Evolutionary conservation across 2,888 invertebrate species (phyloP).

Genomic region (Auanema freiburgensis): DNA sequence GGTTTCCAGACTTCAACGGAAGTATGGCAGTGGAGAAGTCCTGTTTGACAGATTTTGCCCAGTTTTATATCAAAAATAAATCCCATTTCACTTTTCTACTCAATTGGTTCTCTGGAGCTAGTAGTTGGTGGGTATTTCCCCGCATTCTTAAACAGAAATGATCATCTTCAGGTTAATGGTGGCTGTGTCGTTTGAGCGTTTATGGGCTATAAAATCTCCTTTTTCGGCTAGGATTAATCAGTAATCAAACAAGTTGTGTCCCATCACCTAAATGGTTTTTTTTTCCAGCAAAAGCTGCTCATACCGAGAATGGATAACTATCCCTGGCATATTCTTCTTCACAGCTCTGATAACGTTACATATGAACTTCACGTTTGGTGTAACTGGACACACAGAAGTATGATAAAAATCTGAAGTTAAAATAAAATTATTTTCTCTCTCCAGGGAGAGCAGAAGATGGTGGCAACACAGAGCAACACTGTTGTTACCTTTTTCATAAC

Average conservation of each 20-base stretch:
- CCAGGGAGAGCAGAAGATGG: slow-evolving; percentile 18
- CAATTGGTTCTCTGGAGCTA: slow-evolving; percentile 46
- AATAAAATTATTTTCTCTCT: slow-evolving; percentile 4
- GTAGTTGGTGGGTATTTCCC: slow-evolving; percentile 44
- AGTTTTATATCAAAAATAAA: slow-evolving; percentile 35
- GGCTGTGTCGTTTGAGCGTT: slow-evolving; percentile 46
- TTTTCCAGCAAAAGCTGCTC: slow-evolving; percentile 10
- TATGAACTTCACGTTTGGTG: slow-evolving; percentile 34
- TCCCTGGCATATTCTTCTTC: slow-evolving; percentile 31
- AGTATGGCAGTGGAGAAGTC: too few relatives aligned
- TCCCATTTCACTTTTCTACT: slow-evolving; percentile 39
- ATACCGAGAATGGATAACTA: slow-evolving; percentile 23
- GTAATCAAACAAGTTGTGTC: slow-evolving; percentile 18
- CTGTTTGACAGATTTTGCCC: slow-evolving; percentile 31
- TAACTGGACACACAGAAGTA: slow-evolving; percentile 22
- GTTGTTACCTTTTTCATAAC: slow-evolving; percentile 15
- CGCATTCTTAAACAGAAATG: too few relatives aligned
- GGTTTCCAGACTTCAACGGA: too few relatives aligned
- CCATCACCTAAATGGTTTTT: too few relatives aligned
- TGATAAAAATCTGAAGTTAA: background rate
- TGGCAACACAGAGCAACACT: slow-evolving; percentile 15
- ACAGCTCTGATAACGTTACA: slow-evolving; percentile 35
- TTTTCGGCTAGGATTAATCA: slow-evolving; percentile 36
- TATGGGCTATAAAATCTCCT: slow-evolving; percentile 51
- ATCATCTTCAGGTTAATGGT: slow-evolving; percentile 42